Percentiles rank a stretch among this genome's conserved stretches.
Evolutionary conservation across 2,888 invertebrate genomes (phyloP).

Genomic region (Alviniconcha strummeri): DNA sequence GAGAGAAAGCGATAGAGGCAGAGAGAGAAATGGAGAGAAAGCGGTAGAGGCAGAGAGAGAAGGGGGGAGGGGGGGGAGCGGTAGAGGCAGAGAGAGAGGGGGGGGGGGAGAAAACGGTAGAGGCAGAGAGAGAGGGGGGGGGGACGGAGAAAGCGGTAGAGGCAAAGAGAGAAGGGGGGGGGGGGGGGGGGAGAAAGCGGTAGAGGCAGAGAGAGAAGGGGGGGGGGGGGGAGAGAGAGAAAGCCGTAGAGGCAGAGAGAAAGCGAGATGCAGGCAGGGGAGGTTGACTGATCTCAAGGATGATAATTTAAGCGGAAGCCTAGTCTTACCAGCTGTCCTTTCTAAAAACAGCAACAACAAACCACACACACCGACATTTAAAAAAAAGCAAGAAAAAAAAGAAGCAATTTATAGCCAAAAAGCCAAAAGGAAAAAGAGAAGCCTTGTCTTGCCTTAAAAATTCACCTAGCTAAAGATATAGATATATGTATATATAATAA

Average conservation of each 20-base stretch:
- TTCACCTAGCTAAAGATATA: no score
- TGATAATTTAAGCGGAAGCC: background rate
- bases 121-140: background rate
- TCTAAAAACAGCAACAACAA: background rate
- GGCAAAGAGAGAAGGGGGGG: background rate
- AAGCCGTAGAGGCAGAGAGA: background rate
- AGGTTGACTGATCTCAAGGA: background rate
- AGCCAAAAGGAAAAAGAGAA: no score
- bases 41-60: no score
- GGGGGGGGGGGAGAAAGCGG: background rate
- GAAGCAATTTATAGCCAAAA: no score
- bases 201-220: background rate
- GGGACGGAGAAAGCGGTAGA: background rate
- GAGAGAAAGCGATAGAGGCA: background rate
- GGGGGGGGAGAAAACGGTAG: background rate
- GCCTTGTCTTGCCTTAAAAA: no score
- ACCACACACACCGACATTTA: background rate
- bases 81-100: background rate
- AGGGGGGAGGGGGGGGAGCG: no score
- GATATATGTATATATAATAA: no score
- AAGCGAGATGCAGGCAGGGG: background rate
- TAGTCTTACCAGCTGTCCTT: no score
- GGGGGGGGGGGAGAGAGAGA: slow-evolving; percentile 8
- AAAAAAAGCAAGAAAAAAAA: no score
- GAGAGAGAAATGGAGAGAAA: background rate